Evolutionary conservation across 2,113 vertebrate species (phyloP), one percentile per base, ranked within the genome.

Genomic region (Oreocharis arfaki): DNA sequence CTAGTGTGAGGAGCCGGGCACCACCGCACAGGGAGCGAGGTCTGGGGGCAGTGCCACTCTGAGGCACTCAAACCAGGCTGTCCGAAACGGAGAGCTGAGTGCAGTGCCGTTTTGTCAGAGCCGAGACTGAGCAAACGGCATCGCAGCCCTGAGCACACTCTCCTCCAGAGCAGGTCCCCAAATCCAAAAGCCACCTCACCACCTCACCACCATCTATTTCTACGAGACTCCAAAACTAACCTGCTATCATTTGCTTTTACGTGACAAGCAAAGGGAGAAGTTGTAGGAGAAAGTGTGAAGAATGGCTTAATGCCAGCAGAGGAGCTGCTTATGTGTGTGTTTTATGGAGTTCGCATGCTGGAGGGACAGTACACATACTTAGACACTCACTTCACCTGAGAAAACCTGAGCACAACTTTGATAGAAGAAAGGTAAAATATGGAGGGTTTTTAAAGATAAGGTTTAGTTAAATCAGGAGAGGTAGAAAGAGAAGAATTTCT

Each of bases 51-150:
- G 6, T 1, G 0, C 18, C 39, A 1, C 3, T 4, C 32, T 3
- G 20, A 9, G 63, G 11, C 3, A 3, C 9, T 3, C 1, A 0
- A 19, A 7, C 15, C 52, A 10, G 23, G 20, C 20, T 30, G 9
- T 3, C 32, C 5, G 0, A 61, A 15, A 9, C 16, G 0, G 28
- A 7, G 49, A 15, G 12, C 33, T 5, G 39, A 16, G 23, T 7
- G 24, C 15, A 2, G 7, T 4, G 64, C 55, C 6, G 2, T 6
- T 12, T 9, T 39, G 16, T 18, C 55, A 19, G 61, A 32, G 60
- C 19, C 7, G 30, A 16, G 21, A 5, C n/a, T 3, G 4, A 3
- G 4, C 2, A 1, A 5, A 16, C 0, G 1, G 33, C 27, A 24
- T 22, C 1, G 0, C 17, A 3, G 26, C 13, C 33, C 24, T 2